Evolutionary conservation across 2,113 vertebrate species (phyloP).

Genomic region (Brienomyrus brachyistius): DNA sequence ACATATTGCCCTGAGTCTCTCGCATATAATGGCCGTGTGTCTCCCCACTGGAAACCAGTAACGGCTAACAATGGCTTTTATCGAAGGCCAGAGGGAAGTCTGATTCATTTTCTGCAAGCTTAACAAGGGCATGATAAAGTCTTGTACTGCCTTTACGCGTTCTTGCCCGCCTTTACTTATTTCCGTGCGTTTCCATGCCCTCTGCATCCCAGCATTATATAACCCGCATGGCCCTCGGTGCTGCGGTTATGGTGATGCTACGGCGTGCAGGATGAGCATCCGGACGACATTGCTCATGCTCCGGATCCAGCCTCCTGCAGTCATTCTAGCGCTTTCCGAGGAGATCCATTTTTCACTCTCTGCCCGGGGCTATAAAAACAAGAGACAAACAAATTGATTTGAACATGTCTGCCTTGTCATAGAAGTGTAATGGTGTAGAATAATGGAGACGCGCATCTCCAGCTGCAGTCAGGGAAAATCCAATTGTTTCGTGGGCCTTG

Average conservation of each 20-base stretch:
- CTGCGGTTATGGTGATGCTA: conserved; percentile 43
- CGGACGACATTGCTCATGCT: conserved; percentile 52
- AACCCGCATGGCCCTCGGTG: conserved; percentile 21
- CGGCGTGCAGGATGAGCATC: conserved; percentile 38
- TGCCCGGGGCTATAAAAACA: conserved; percentile 52
- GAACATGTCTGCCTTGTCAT: conserved; percentile 52
- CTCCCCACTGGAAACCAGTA: conserved; percentile 14
- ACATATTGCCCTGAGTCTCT: conserved; percentile 39
- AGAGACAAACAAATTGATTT: conserved; percentile 66
- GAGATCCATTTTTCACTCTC: conserved; percentile 59
- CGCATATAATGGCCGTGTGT: background rate
- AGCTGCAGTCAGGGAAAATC: conserved; percentile 41
- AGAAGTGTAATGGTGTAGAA: conserved; percentile 49
- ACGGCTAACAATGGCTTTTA: conserved; percentile 17
- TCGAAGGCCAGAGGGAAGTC: background rate
- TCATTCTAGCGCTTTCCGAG: conserved; percentile 58
- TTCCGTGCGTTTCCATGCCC: background rate
- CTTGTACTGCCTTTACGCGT: background rate
- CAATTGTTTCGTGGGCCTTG: conserved; percentile 31
- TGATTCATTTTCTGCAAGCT: conserved; percentile 7
- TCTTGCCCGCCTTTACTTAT: background rate
- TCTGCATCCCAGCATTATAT: background rate
- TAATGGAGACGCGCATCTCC: conserved; percentile 54
- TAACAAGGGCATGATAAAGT: conserved; percentile 9
- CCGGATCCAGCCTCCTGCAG: conserved; percentile 44